Percentiles rank a stretch among this genome's conserved stretches.
Conservation (phyloP, 2,797 vertebrate genomes). For the Cryptoblepharus egeriae region DNA sequence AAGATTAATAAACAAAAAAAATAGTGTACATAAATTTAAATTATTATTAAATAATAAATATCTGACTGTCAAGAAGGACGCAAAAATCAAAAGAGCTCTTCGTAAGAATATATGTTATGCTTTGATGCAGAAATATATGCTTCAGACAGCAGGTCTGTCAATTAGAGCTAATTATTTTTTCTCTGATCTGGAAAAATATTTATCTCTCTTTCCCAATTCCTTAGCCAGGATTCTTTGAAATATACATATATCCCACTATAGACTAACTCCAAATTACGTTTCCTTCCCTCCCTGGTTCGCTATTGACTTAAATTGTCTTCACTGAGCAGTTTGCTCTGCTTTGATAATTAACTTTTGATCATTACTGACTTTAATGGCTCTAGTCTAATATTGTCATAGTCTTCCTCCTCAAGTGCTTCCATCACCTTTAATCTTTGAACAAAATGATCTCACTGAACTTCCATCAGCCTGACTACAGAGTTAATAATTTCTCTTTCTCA, state of each 20-base stretch:
- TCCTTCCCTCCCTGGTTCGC: slow-evolving; percentile 67
- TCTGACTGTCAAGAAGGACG: slow-evolving; percentile 37
- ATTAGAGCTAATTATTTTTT: slow-evolving; percentile 72
- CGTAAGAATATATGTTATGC: slow-evolving; percentile 52
- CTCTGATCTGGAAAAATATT: slow-evolving; percentile 70
- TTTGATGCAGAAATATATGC: slow-evolving; percentile 73
- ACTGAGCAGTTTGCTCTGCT: slow-evolving; percentile 67
- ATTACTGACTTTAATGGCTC: slow-evolving; percentile 73
- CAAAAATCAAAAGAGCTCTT: slow-evolving; percentile 69
- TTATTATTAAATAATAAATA: too few species aligned
- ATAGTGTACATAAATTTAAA: too few species aligned
- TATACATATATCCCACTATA: slow-evolving; percentile 62
- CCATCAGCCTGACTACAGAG: slow-evolving; percentile 54
- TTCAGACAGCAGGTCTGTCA: slow-evolving; percentile 63
- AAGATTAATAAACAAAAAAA: too few species aligned
- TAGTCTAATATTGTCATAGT: slow-evolving; percentile 69
- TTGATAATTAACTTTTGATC: slow-evolving; percentile 79
- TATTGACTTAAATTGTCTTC: slow-evolving; percentile 73
- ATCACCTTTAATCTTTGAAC: slow-evolving; percentile 75
- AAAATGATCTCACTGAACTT: slow-evolving; percentile 66
- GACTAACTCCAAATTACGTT: slow-evolving; percentile 67
- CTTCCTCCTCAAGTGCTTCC: slow-evolving; percentile 69
- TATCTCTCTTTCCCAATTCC: slow-evolving; percentile 21
- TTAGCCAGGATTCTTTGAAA: slow-evolving; percentile 72
- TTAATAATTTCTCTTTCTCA: slow-evolving; percentile 64